Base-by-base conservation (phyloP, 2,113 vertebrate species). In the Thamnophis sirtalis region DNA sequence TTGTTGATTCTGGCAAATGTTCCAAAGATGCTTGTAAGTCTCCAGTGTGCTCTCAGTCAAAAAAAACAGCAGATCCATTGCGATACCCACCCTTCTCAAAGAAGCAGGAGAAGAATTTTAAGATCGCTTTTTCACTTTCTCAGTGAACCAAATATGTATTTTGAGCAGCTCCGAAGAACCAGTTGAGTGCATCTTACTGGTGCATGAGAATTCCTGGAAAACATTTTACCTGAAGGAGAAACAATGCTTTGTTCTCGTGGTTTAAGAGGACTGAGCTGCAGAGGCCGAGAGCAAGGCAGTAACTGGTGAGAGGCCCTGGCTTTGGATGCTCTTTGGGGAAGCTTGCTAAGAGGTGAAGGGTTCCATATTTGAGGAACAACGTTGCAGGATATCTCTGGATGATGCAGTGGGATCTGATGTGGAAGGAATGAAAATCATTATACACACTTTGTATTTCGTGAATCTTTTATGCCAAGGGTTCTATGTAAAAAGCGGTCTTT, bases 161-260 rank as follows among this genome's bases (percentile, higher is more conserved):
- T 85, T 87, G 9, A 89, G 49, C 15, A 21, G 22, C 24, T 73
- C n/a, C 73, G 53, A 19, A 73, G 87, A 50, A 21, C 8, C 54
- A 60, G 1, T 4, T 9, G 11, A 84, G 10, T 85, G 68, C 17
- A 51, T 89, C 11, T 28, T 84, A 26, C 9, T 38, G n/a, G 51
- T 0, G 48, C 2, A 33, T 53, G 48, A 2, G n/a, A 24, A 91
- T 92, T 90, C 86, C 58, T 33, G 2, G 17, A 58, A 33, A 88
- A 93, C 9, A 55, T 85, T 80, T 96, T 97, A 98, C 98, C 97
- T 97, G 96, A 94, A 13, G 92, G 91, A 94, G 91, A 94, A 5
- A 93, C 63, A 49, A 80, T 28, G 22, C 92, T 95, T 92, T 97
- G 94, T 93, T 96, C 94, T 95, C 93, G 48, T 38, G 60, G 84